phyloP scores from a whole-genome alignment of 2,797 vertebrate genomes.

The Melopsittacus undulatus region DNA sequence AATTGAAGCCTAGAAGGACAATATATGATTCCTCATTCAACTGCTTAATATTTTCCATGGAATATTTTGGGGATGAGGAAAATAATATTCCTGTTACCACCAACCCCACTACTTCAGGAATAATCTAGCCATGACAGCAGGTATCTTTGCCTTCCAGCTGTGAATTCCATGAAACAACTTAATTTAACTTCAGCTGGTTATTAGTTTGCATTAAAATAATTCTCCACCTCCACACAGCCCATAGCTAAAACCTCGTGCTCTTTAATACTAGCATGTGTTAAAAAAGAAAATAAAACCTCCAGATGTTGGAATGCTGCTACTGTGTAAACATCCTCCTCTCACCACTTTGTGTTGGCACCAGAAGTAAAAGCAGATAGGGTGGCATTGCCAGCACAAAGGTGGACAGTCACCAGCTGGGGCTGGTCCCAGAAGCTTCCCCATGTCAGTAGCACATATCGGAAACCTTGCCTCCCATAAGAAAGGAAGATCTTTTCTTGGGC shows the following conservation, averaged over 20 bases:
- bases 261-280: not conserved
- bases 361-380: not conserved
- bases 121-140: not conserved
- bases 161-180: not conserved
- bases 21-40: not conserved
- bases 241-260: not conserved
- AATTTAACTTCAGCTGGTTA: not conserved
- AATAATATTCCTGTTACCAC: not conserved
- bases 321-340: not conserved
- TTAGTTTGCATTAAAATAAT: constrained; percentile 3
- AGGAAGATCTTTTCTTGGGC: not conserved
- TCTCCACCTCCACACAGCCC: not conserved
- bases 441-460: not conserved
- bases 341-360: fast-evolving
- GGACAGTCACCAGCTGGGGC: not conserved
- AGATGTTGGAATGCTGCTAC: not conserved
- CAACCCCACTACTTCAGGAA: not conserved
- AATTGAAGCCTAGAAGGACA: not conserved
- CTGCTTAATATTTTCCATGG: not conserved
- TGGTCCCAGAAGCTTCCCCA: not conserved
- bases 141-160: not conserved
- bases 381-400: not conserved
- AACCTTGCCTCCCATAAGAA: fast-evolving
- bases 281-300: not conserved
- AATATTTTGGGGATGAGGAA: not conserved